Conservation (phyloP, 2,113 vertebrate genomes). For the Paraplagusia blochii region DNA sequence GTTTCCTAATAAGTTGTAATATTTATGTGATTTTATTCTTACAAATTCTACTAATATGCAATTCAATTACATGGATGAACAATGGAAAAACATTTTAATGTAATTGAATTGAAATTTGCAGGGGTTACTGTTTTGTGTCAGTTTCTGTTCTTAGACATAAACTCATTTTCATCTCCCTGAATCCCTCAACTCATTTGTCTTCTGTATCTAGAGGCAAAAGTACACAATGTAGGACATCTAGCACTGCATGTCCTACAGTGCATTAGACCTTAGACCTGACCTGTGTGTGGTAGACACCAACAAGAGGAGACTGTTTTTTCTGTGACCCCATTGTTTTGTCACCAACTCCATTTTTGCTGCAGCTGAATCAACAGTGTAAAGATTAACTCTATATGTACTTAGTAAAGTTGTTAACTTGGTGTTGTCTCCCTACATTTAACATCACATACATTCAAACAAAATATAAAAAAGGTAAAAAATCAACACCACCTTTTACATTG, state of each 20-base stretch:
- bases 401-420: not conserved
- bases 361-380: not conserved
- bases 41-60: too few relatives aligned
- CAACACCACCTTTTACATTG: too few relatives aligned
- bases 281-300: not conserved
- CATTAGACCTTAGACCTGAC: constrained; percentile 27
- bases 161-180: too few relatives aligned
- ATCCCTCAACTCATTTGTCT: not conserved
- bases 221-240: not conserved
- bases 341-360: constrained; percentile 12
- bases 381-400: constrained; percentile 9
- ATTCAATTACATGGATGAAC: too few relatives aligned
- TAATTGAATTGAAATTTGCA: too few relatives aligned
- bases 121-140: too few relatives aligned
- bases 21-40: too few relatives aligned
- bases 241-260: constrained; percentile 4
- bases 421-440: not conserved
- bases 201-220: constrained; percentile 9
- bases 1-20: too few relatives aligned
- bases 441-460: not conserved
- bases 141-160: too few relatives aligned
- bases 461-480: not conserved
- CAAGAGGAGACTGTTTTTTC: constrained; percentile 18
- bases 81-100: too few relatives aligned
- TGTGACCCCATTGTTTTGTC: constrained; percentile 21